Conservation (phyloP, 2,113 vertebrate species). For the Stercorarius parasiticus region DNA sequence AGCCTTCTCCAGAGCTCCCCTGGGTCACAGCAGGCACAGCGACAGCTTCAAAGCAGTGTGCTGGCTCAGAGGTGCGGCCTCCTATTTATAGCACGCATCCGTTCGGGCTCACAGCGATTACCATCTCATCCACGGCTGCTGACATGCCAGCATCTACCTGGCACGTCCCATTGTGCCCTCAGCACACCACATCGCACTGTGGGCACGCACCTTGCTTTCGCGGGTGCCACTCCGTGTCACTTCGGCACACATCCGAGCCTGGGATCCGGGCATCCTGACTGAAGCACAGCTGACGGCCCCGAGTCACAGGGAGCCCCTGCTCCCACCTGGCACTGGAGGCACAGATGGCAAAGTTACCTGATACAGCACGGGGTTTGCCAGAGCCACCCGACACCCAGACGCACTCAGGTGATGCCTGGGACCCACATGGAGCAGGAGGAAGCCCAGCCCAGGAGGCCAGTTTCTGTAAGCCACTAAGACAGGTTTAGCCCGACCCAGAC, state of each 20-base stretch:
- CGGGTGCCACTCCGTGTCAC: neutral
- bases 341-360: neutral
- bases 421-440: fast-evolving
- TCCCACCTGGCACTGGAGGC: neutral
- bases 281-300: fast-evolving
- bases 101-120: neutral
- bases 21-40: neutral
- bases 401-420: fast-evolving
- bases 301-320: neutral
- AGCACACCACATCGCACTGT: fast-evolving
- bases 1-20: neutral
- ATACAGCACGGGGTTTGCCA: neutral
- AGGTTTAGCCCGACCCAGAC: neutral
- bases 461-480: neutral
- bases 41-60: neutral
- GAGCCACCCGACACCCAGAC: neutral
- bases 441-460: fast-evolving
- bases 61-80: neutral
- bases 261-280: fast-evolving
- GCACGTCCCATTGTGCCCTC: fast-evolving
- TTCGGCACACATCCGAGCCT: fast-evolving
- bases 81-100: neutral
- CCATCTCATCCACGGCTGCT: neutral
- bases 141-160: neutral
- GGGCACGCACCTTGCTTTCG: fast-evolving